phyloP scores from a whole-genome alignment of 37 sponge, comb jelly and placozoan species.

The Beroe ovata region DNA sequence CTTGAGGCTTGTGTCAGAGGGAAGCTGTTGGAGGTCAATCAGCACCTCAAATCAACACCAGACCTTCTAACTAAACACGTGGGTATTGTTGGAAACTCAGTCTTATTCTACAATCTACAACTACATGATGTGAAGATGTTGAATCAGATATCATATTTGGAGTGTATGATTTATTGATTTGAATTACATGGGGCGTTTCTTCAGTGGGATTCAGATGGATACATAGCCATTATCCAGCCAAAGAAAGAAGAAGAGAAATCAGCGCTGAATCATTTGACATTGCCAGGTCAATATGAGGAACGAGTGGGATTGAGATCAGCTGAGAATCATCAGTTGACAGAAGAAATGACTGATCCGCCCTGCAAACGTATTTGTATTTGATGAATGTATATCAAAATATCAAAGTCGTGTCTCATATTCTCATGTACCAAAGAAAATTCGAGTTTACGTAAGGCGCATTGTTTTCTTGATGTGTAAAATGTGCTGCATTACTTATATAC shows the following conservation, averaged over 20 bases:
- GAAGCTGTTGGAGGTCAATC: constrained; percentile 30
- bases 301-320: neutral
- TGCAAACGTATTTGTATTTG: constrained; percentile 15
- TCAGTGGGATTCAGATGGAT: constrained; percentile 64
- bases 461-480: no score
- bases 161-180: neutral
- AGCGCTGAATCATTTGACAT: neutral
- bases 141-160: no score
- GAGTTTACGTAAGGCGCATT: no score
- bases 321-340: neutral
- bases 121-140: neutral
- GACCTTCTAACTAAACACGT: constrained; percentile 7
- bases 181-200: neutral
- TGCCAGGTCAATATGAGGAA: neutral
- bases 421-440: no score
- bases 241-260: constrained; percentile 57
- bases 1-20: constrained; percentile 1
- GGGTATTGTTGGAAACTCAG: no score
- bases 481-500: no score
- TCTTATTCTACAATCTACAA: no score
- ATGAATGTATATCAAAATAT: no score
- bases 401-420: no score
- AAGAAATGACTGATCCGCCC: neutral
- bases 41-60: constrained; percentile 5
- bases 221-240: constrained; percentile 53